Base-by-base conservation (phyloP, 1,140 invertebrate genomes). In the Heliothis virescens region DNA sequence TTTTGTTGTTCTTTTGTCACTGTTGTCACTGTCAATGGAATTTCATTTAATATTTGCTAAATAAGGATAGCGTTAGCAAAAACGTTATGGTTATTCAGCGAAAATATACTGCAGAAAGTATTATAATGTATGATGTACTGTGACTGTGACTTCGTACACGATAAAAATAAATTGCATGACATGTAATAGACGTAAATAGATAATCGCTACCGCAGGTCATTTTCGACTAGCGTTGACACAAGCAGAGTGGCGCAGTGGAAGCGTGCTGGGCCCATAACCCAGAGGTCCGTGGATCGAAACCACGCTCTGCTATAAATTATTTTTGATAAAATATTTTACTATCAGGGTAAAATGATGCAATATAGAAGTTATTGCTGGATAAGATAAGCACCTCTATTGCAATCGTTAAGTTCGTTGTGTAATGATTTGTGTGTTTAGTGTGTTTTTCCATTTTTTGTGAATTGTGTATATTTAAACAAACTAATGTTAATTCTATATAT, bases 231-330 rank as follows among this genome's bases (percentile, higher is more conserved):
- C 1, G 0, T 1, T n/a, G 13, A 47, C 13, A 69, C 41, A 73
- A 89, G 86, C 86, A 91, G 87, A 89, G 86, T 88, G 85, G 86
- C 85, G 87, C 87, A 89, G 87, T 87, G 87, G 85, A 87, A 88
- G 87, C 88, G 87, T 88, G 87, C 89, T 90, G 88, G 86, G 87
- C 84, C 85, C 85, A 86, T 87, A 88, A 86, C 88, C 88, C 87
- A 90, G 86, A 88, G 87, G 87, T 91, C 85, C 89, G 86, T 91
- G 84, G 88, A 89, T 88, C 86, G 85, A 90, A 91, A 90, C 89
- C 86, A 87, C 84, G 86, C 89, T 91, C 89, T 91, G 87, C 89
- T 91, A 76, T 3, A 87, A 41, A 13, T 10, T 55, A 16, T 59
- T 73, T 73, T 73, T 16, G 34, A 16, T 47, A 0, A 0, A 5